phyloP scores from a whole-genome alignment of 1,140 invertebrate species.

The Chrysopa pallens region DNA sequence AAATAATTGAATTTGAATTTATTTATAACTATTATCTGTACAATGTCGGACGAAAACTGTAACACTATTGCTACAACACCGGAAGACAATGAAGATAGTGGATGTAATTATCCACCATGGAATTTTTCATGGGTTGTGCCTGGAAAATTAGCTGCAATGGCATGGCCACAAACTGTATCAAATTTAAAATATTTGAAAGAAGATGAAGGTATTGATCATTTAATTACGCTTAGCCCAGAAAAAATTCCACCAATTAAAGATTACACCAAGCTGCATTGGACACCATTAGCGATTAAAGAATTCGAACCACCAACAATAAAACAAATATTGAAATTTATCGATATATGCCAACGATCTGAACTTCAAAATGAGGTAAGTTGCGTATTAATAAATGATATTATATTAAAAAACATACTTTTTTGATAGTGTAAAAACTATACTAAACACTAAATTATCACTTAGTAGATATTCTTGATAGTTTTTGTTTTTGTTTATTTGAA shows the following conservation, averaged over 20 bases:
- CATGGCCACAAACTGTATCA: conserved; percentile 33
- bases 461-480: too few relatives aligned
- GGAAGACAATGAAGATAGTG: too few relatives aligned
- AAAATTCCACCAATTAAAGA: conserved; percentile 30
- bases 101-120: conserved; percentile 25
- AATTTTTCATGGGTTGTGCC: conserved; percentile 43
- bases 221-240: conserved; percentile 44
- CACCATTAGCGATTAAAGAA: conserved; percentile 40
- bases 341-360: conserved; percentile 31
- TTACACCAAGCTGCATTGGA: conserved; percentile 32
- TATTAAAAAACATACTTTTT: too few relatives aligned
- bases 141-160: conserved; percentile 38
- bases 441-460: too few relatives aligned
- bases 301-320: conserved; percentile 42
- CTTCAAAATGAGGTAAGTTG: conserved; percentile 25
- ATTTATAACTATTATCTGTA: too few relatives aligned
- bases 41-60: too few relatives aligned
- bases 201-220: conserved; percentile 27
- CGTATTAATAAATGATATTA: too few relatives aligned
- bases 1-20: too few relatives aligned
- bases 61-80: too few relatives aligned
- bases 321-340: conserved; percentile 47
- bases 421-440: too few relatives aligned
- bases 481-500: too few relatives aligned
- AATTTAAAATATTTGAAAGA: conserved; percentile 35